A percentile compares a stretch with the other conserved stretches of the same genome.
Conservation (phyloP, 1,140 invertebrate genomes). For the Bombus confusus region DNA sequence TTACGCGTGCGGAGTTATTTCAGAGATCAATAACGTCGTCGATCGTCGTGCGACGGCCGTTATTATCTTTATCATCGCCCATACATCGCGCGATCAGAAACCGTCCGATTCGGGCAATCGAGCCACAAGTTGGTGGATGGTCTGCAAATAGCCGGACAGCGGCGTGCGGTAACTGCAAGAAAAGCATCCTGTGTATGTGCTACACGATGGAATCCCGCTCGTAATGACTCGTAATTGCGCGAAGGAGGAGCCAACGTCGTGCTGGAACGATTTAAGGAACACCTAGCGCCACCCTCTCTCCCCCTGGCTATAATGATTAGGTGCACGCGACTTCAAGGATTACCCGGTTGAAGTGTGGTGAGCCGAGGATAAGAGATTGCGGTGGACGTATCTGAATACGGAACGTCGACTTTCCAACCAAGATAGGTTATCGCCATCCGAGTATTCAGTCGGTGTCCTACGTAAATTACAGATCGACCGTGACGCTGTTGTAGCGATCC, state of each 20-base stretch:
- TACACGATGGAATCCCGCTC: constrained; percentile 56
- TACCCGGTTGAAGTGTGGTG: constrained; percentile 57
- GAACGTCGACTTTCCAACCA: constrained; percentile 1
- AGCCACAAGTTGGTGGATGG: neutral
- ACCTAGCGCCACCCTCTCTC: constrained; percentile 57
- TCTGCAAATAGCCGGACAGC: constrained; percentile 37
- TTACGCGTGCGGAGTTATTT: neutral
- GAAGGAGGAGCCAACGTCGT: constrained; percentile 65
- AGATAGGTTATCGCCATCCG: constrained; percentile 49
- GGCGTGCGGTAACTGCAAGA: constrained; percentile 3
- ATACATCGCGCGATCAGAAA: neutral
- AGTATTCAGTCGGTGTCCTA: constrained; percentile 4
- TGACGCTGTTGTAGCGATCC: constrained; percentile 20
- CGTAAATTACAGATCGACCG: constrained; percentile 37
- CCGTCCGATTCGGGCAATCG: neutral
- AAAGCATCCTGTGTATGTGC: constrained; percentile 20
- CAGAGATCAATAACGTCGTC: neutral
- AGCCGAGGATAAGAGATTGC: constrained; percentile 50
- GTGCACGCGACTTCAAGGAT: constrained; percentile 65
- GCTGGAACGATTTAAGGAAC: constrained; percentile 69
- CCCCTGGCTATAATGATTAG: constrained; percentile 61
- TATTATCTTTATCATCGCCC: constrained; percentile 9
- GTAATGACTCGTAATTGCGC: constrained; percentile 70
- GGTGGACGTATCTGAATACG: constrained; percentile 59
- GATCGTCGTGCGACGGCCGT: neutral